These are phyloP conservation scores for Chlorodrepanis virens DNA, from an alignment of 2,113 vertebrate genomes.

Conservation along the genomic window DNA sequence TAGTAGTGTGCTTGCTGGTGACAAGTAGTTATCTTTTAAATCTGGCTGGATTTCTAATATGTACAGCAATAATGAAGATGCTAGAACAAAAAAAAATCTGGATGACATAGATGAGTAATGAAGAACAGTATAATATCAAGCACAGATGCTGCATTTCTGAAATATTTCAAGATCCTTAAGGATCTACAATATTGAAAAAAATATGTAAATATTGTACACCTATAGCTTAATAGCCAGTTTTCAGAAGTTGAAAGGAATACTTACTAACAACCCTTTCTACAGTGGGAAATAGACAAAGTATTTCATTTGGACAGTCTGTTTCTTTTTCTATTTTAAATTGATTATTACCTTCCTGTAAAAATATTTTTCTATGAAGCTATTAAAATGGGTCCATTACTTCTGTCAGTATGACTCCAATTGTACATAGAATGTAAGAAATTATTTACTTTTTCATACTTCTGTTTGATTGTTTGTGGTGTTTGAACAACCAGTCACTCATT, in stretches of 20 bases:
- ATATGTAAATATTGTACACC: rapidly evolving
- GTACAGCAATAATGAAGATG: neutral
- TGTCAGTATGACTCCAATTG: neutral
- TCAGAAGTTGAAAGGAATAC: neutral
- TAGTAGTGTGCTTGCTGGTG: neutral
- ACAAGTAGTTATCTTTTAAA: neutral
- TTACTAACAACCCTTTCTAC: neutral
- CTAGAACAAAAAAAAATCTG: neutral
- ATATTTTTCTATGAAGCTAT: neutral
- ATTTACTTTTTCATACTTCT: neutral
- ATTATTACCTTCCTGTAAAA: neutral
- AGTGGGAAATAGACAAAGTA: rapidly evolving
- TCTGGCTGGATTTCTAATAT: neutral
- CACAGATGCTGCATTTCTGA: neutral
- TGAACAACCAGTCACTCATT: neutral
- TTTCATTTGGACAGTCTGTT: neutral
- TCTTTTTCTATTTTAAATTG: neutral
- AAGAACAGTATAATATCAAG: neutral
- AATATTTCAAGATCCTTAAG: neutral
- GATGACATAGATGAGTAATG: neutral
- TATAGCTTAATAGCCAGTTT: neutral
- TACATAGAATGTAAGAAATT: neutral
- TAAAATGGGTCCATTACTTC: neutral
- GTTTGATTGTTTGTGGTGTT: neutral
- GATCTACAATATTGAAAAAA: neutral